Evolutionary conservation across 2,113 vertebrate species (phyloP).

Genomic region (Sorex fumeus): DNA sequence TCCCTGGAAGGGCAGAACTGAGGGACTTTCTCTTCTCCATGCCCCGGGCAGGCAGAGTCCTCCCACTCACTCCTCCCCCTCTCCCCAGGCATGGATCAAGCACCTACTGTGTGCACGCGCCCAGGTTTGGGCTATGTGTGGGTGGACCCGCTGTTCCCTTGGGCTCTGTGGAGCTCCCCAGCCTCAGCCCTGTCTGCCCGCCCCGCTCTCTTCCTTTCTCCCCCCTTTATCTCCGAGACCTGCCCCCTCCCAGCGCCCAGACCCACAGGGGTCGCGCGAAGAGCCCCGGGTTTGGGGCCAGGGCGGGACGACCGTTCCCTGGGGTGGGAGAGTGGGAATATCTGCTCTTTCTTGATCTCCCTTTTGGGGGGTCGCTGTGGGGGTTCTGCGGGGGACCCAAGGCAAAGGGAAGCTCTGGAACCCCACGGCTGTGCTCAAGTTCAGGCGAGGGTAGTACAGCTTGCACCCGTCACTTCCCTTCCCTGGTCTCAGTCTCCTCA

Average conservation of each 20-base stretch:
- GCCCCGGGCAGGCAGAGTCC: neutral
- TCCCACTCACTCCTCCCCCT: neutral
- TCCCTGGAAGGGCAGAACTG: neutral
- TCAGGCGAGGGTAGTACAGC: too few relatives aligned
- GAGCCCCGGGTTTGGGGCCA: neutral
- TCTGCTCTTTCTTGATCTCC: neutral
- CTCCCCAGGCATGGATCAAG: neutral
- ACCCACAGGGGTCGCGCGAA: neutral
- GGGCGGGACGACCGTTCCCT: neutral
- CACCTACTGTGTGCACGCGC: neutral
- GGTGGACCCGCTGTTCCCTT: too few relatives aligned
- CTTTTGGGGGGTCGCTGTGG: too few relatives aligned
- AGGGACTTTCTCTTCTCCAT: neutral
- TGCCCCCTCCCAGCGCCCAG: neutral
- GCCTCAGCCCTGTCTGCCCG: neutral
- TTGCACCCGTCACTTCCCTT: too few relatives aligned
- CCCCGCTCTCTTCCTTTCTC: neutral
- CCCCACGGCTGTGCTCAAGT: too few relatives aligned
- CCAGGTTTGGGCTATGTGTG: too few relatives aligned
- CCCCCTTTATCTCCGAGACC: neutral
- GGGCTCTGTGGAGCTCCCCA: neutral
- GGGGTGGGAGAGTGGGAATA: too few relatives aligned
- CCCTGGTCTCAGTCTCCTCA: too few relatives aligned
- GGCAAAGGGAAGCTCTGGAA: neutral
- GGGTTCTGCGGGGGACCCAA: too few relatives aligned